Evolutionary conservation across 2,797 vertebrate genomes (phyloP).

Genomic region (Acrossocheilus fasciatus): DNA sequence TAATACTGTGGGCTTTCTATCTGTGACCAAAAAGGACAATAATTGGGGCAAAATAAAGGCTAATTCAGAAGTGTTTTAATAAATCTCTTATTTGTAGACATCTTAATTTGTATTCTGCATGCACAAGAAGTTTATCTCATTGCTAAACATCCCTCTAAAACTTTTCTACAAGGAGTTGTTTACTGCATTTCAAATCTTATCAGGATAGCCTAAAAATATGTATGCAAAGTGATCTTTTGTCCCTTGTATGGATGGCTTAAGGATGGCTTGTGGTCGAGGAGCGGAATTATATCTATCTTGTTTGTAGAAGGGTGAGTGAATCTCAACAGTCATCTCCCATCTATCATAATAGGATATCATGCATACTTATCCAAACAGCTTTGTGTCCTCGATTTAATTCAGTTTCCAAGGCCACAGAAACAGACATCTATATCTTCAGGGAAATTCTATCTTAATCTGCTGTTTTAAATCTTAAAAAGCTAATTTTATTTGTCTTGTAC

Average conservation of each 20-base stretch:
- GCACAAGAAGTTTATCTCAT: neutral
- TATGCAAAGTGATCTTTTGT: conserved; percentile 16
- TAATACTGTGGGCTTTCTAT: neutral
- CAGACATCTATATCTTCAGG: conserved; percentile 37
- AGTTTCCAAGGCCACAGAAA: conserved; percentile 34
- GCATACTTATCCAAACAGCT: conserved; percentile 33
- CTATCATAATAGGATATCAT: conserved; percentile 41
- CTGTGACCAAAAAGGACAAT: neutral
- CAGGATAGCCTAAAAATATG: neutral
- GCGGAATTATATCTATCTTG: conserved; percentile 22
- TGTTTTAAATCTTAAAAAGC: conserved; percentile 4
- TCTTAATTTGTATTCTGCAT: conserved; percentile 11
- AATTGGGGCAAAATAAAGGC: neutral
- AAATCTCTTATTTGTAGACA: neutral
- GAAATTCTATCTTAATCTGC: conserved; percentile 42
- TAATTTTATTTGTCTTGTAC: neutral
- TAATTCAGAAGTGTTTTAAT: neutral
- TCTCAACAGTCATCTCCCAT: conserved; percentile 39
- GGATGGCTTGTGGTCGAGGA: neutral
- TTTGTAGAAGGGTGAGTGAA: conserved; percentile 12
- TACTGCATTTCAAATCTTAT: conserved; percentile 18
- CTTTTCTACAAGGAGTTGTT: neutral
- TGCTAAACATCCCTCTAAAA: conserved; percentile 33
- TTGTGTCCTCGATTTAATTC: conserved; percentile 46
- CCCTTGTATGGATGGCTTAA: neutral